A percentile compares a stretch with the other conserved stretches of the same genome.
phyloP scores from a whole-genome alignment of 2,888 invertebrate genomes.

The Resseliella maxima region DNA sequence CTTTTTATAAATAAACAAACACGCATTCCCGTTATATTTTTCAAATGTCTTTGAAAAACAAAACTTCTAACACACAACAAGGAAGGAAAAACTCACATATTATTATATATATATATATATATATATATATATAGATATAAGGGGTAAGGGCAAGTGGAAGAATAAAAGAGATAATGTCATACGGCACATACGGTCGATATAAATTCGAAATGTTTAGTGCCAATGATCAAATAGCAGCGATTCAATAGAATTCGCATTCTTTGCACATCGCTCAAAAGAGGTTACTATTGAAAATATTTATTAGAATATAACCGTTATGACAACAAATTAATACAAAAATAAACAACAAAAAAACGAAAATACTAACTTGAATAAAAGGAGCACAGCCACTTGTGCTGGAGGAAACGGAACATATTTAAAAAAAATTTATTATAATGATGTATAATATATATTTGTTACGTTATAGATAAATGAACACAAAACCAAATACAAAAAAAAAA shows the following conservation, averaged over 20 bases:
- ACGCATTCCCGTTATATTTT: too few species aligned
- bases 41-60: too few species aligned
- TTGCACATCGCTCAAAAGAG: slow-evolving; percentile 49
- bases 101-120: background rate
- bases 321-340: background rate
- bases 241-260: background rate
- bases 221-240: slow-evolving; percentile 11
- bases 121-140: background rate
- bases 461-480: slow-evolving; percentile 49
- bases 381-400: too few species aligned
- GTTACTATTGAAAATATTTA: slow-evolving; percentile 41
- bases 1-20: too few species aligned
- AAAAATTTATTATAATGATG: slow-evolving; percentile 40
- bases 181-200: slow-evolving; percentile 16
- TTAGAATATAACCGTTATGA: slow-evolving; percentile 26
- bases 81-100: too few species aligned
- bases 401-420: slow-evolving; percentile 25
- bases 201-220: background rate
- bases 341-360: background rate
- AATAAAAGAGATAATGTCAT: background rate
- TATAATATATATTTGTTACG: slow-evolving; percentile 47
- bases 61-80: too few species aligned
- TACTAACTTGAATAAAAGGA: background rate
- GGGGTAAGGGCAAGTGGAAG: too few species aligned
- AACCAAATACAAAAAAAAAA: slow-evolving; percentile 42